Percentiles rank a stretch among this genome's conserved stretches.
Conservation (phyloP, 2,797 vertebrate genomes). For the Lagodon rhomboides region DNA sequence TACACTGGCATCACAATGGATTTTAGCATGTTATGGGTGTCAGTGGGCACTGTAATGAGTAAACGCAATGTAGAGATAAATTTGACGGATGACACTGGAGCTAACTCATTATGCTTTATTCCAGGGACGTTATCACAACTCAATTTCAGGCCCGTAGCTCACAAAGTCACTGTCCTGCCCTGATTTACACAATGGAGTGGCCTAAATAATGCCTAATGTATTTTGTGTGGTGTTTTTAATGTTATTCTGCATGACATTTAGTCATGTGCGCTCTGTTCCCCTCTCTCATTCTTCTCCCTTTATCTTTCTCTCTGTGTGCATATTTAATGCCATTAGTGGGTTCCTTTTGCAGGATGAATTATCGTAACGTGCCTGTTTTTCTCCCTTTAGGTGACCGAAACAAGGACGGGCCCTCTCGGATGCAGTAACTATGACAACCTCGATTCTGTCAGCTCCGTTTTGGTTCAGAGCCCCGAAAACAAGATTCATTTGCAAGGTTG, state of each 20-base stretch:
- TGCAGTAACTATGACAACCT: slow-evolving; percentile 99
- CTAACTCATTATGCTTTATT: slow-evolving; percentile 58
- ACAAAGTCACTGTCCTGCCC: slow-evolving; percentile 56
- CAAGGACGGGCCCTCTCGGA: slow-evolving; percentile 97
- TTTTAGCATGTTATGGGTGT: slow-evolving; percentile 53
- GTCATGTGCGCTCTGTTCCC: background rate
- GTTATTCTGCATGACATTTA: slow-evolving; percentile 48
- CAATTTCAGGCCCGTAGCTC: slow-evolving; percentile 55
- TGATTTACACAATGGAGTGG: slow-evolving; percentile 49
- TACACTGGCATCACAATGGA: slow-evolving; percentile 34
- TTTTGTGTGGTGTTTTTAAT: slow-evolving; percentile 58
- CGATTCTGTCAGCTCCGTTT: slow-evolving; percentile 99
- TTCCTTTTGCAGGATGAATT: slow-evolving; percentile 59
- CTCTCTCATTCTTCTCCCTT: background rate
- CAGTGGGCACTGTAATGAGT: slow-evolving; percentile 42
- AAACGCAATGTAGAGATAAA: slow-evolving; percentile 49
- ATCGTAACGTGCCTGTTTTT: slow-evolving; percentile 62
- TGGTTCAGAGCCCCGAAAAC: slow-evolving; percentile 99
- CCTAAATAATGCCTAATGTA: slow-evolving; percentile 57
- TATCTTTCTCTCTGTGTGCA: slow-evolving; percentile 11
- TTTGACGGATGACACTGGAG: slow-evolving; percentile 67
- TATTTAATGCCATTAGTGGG: slow-evolving; percentile 65
- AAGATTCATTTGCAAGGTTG: slow-evolving; percentile 99
- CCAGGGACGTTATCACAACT: slow-evolving; percentile 57
- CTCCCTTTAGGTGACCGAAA: slow-evolving; percentile 94